Conservation (phyloP, 2,888 invertebrate genomes). For the Drosophila merina region DNA sequence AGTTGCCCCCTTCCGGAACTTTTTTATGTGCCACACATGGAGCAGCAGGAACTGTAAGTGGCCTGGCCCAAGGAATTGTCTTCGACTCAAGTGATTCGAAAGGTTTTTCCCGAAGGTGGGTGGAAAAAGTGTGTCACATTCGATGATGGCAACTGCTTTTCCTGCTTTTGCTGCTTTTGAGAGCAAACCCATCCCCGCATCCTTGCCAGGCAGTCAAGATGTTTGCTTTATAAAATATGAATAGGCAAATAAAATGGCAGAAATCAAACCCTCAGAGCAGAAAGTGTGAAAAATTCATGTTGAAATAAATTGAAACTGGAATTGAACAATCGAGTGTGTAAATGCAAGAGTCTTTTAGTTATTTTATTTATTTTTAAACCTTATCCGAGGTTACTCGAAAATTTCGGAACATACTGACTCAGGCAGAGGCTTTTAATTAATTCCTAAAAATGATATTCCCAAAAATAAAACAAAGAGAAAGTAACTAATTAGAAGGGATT, state of each 20-base stretch:
- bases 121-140: constrained; percentile 36
- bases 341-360: constrained; percentile 13
- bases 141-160: constrained; percentile 29
- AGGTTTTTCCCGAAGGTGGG: constrained; percentile 21
- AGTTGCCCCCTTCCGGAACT: not conserved
- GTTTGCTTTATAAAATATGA: constrained; percentile 47
- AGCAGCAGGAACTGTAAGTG: constrained; percentile 38
- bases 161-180: constrained; percentile 10
- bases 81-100: constrained; percentile 33
- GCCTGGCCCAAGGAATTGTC: constrained; percentile 43
- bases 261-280: constrained; percentile 37
- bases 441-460: constrained; percentile 10
- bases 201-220: constrained; percentile 21
- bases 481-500: not conserved
- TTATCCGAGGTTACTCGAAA: too few relatives aligned
- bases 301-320: constrained; percentile 40
- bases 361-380: too few relatives aligned
- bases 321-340: constrained; percentile 41
- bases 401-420: not conserved
- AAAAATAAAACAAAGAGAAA: constrained; percentile 8
- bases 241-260: constrained; percentile 42
- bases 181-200: constrained; percentile 1
- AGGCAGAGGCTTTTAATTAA: constrained; percentile 8
- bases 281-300: constrained; percentile 44
- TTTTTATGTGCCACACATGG: constrained; percentile 29